Evolutionary conservation across 2,113 vertebrate genomes (phyloP), one percentile per base, ranked within the genome.

Genomic region (Ammodytes marinus): DNA sequence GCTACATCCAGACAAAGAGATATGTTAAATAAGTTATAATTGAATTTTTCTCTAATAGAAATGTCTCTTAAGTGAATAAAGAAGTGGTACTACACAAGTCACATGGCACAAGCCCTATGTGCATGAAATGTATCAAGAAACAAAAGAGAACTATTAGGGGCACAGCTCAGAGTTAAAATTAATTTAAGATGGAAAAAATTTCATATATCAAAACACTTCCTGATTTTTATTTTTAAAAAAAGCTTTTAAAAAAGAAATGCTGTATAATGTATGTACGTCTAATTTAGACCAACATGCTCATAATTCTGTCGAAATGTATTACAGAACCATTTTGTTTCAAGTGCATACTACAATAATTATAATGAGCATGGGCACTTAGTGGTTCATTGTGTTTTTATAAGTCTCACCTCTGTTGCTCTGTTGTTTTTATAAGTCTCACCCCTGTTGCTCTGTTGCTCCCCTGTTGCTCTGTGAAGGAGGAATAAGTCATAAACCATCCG

Each of bases 11-110:
- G 57, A 74, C 50, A 72, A 65, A 72, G 8, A 55, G 17, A 72
- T 37, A 7, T 57, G 55, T 8, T 53, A 35, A n/a, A 72, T 65
- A 13, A 1, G 40, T 75, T 47, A 19, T 58, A 58, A 76, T 72
- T 79, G 4, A 66, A 73, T 83, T 74, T 60, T 59, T 74, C 19
- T 57, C 3, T 77, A 57, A 83, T 55, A 27, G 42, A 65, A 61
- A 77, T 42, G 2, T 68, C 45, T 82, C 27, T 45, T 55, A 75
- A 70, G 45, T 61, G 42, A 61, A 45, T 2, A 27, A 19, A 50
- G 13, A 54, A 5, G 10, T 74, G 84, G 27, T 27, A 27, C 27
- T 27, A 27, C 27, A 27, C 27, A 27, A 27, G 27, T 59, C n/a
- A 69, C 64, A 43, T 67, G 39, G 42, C 61, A 71, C 64, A 57